phyloP scores from a whole-genome alignment of 2,888 invertebrate genomes.

The Protophormia terraenovae region DNA sequence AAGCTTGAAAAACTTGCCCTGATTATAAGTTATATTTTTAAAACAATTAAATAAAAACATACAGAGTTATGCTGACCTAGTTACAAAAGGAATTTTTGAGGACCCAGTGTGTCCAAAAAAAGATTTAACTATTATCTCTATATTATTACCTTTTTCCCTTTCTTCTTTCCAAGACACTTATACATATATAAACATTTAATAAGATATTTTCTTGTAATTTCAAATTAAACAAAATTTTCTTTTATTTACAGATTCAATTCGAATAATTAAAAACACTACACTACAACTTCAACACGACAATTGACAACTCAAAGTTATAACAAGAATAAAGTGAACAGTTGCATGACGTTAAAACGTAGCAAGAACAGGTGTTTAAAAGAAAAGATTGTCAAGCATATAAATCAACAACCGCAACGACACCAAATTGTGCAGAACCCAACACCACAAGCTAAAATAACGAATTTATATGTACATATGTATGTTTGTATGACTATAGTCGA shows the following conservation, averaged over 20 bases:
- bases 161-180: too few species aligned
- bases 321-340: neutral
- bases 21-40: too few species aligned
- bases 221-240: neutral
- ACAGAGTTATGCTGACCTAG: too few species aligned
- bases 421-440: slow-evolving; percentile 13
- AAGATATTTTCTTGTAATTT: too few species aligned
- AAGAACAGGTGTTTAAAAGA: slow-evolving; percentile 20
- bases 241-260: slow-evolving; percentile 6
- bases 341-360: neutral
- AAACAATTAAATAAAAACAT: too few species aligned
- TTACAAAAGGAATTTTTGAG: too few species aligned
- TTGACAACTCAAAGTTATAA: neutral
- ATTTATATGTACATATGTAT: neutral
- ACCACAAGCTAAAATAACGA: slow-evolving; percentile 1
- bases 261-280: neutral
- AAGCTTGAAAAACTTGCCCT: too few species aligned
- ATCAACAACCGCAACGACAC: neutral
- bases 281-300: neutral
- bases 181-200: too few species aligned
- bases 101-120: too few species aligned
- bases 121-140: too few species aligned
- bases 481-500: neutral
- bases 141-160: too few species aligned
- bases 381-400: slow-evolving; percentile 3